phyloP scores from a whole-genome alignment of 2,113 vertebrate species.

The Cromileptes altivelis region DNA sequence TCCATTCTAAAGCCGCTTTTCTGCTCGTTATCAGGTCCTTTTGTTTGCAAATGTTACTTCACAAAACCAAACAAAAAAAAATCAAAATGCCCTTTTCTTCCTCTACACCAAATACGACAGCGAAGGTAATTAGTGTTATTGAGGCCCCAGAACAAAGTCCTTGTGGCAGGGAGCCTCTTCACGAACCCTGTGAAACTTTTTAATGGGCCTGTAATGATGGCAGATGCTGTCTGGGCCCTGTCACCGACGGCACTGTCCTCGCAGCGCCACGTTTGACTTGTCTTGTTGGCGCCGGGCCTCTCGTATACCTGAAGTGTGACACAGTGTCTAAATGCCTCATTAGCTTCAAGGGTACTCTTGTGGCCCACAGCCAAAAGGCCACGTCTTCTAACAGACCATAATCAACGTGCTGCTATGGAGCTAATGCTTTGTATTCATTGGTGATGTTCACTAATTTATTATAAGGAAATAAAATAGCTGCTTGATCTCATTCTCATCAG shows the following conservation, averaged over 20 bases:
- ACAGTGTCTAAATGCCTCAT: slow-evolving; percentile 72
- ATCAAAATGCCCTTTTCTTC: background rate
- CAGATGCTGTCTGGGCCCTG: slow-evolving; percentile 60
- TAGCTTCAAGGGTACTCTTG: slow-evolving; percentile 52
- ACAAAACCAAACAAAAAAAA: slow-evolving; percentile 26
- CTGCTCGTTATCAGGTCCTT: background rate
- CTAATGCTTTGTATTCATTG: background rate
- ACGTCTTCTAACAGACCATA: slow-evolving; percentile 31
- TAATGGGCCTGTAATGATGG: slow-evolving; percentile 74
- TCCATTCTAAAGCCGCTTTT: background rate
- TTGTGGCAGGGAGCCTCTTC: slow-evolving; percentile 31
- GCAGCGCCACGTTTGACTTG: slow-evolving; percentile 29
- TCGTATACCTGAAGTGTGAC: slow-evolving; percentile 62
- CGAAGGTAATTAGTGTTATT: slow-evolving; percentile 60
- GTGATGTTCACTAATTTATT: slow-evolving; percentile 10
- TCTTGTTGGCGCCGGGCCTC: slow-evolving; percentile 35
- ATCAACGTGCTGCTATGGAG: slow-evolving; percentile 52
- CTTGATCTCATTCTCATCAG: slow-evolving; percentile 9
- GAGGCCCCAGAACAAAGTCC: slow-evolving; percentile 33
- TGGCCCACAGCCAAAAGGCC: slow-evolving; percentile 43
- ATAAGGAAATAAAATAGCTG: slow-evolving; percentile 16
- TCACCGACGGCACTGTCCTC: slow-evolving; percentile 47
- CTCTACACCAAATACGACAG: slow-evolving; percentile 35
- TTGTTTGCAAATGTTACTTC: slow-evolving; percentile 32
- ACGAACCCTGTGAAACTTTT: slow-evolving; percentile 61